Base-by-base conservation (phyloP, 1,140 invertebrate species). In the Heliconius hermathena region DNA sequence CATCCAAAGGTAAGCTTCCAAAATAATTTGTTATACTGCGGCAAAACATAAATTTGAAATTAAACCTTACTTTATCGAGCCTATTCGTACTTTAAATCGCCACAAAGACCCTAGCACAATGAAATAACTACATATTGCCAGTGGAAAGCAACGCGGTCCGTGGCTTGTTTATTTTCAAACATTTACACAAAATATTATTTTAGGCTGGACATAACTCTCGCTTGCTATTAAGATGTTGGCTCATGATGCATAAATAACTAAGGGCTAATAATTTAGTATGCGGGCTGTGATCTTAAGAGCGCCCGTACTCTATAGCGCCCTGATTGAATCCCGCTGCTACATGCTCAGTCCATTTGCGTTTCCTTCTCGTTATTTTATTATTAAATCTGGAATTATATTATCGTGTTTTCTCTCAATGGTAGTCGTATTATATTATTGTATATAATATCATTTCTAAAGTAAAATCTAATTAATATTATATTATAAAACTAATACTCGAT, bases 1-100 rank as follows among this genome's bases (percentile, higher is more conserved):
- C 98, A 99, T 96, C 98, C 98, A 95, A 99, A 99, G 97, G 98
- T 99, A 96, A 97, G 97, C 95, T 57, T 83, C 82, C 80, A 82
- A 80, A 87, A 86, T 78, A 89, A 84, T 86, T 80, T 78, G 79
- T 85, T 71, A 81, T 29, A 75, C 78, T 84, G 86, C 76, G 82
- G 82, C 78, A 60, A 79, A 76, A 86, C 82, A 85, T 89, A 91
- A 90, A 91, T 89, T 89, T 84, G 85, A 90, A 85, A 87, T 87
- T 83, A 88, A 88, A 90, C 82, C 85, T 81, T 86, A 79, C 82
- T 90, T 86, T 89, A 93, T 90, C 90, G 89, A 84, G 89, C 81
- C 86, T 83, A 91, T 90, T 89, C 82, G 85, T 83, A 91, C 83
- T 86, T 89, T 90, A 88, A 90, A 91, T 85, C 75, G 79, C 88